A percentile compares a stretch with the other conserved stretches of the same genome.
phyloP scores from a whole-genome alignment of 2,113 vertebrate genomes.

The Azemiops feae region DNA sequence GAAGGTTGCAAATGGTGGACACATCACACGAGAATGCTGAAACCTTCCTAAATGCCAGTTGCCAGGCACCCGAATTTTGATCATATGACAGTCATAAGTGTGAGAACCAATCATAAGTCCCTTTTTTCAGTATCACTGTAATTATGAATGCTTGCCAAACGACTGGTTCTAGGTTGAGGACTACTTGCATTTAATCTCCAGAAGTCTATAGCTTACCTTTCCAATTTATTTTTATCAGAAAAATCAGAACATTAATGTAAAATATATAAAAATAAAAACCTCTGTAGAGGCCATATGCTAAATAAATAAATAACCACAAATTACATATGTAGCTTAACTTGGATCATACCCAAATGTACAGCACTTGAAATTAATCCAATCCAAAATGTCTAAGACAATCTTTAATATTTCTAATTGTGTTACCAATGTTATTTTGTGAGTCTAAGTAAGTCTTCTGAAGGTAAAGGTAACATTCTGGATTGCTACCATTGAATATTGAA shows the following conservation, averaged over 20 bases:
- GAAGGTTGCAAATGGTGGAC: not conserved
- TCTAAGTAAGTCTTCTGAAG: not conserved
- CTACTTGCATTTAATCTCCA: not conserved
- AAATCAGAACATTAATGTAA: not conserved
- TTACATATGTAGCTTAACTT: not conserved
- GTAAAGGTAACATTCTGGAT: not conserved
- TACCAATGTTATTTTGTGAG: not conserved
- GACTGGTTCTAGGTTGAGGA: not conserved
- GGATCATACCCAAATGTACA: not conserved
- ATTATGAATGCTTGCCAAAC: too few species aligned
- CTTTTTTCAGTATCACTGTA: not conserved
- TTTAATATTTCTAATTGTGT: not conserved
- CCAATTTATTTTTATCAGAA: not conserved
- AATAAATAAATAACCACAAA: not conserved
- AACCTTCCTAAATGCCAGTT: not conserved
- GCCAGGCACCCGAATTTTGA: not conserved
- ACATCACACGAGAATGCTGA: not conserved
- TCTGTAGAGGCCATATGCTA: not conserved
- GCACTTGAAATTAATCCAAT: not conserved
- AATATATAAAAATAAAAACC: not conserved
- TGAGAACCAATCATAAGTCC: not conserved
- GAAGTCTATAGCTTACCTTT: not conserved
- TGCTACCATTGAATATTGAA: not conserved
- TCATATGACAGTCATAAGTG: not conserved
- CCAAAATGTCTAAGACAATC: not conserved